Conservation (phyloP, 1,140 invertebrate genomes). For the Apis mellifera region Amel_HAv3.1 CM009935.2:7220001-7220500, state of each 20-base stretch:
- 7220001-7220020: too few relatives aligned
- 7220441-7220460: constrained; percentile 40
- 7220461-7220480: constrained; percentile 19
- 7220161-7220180: neutral
- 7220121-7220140: neutral
- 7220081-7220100: too few relatives aligned
- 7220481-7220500: neutral
- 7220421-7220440: constrained; percentile 40
- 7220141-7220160: neutral
- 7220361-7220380: constrained; percentile 76
- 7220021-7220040: too few relatives aligned
- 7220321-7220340: constrained; percentile 78
- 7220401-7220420: constrained; percentile 72
- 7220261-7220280: constrained; percentile 27
- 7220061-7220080: too few relatives aligned
- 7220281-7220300: constrained; percentile 35
- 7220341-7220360: constrained; percentile 74
- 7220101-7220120: too few relatives aligned
- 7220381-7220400: constrained; percentile 78
- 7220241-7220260: constrained; percentile 51
- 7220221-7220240: constrained; percentile 67
- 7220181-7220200: constrained; percentile 33
- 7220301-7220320: constrained; percentile 56
- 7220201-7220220: constrained; percentile 64
- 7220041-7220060: too few relatives aligned